phyloP scores from a whole-genome alignment of 2,888 invertebrate genomes.

The Ennomos fuscantarius region DNA sequence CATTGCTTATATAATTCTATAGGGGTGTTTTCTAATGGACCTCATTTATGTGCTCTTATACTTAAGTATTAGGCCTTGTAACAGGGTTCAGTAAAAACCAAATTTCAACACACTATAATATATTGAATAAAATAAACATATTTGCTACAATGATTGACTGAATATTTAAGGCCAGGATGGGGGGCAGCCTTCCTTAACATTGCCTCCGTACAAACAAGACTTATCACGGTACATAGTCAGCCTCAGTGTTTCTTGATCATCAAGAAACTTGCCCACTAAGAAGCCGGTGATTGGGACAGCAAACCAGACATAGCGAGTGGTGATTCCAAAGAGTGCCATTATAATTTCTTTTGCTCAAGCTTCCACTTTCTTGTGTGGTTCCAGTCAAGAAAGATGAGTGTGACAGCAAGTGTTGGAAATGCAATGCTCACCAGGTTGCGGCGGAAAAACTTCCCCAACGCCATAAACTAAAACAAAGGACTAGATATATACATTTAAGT shows the following conservation, averaged over 20 bases:
- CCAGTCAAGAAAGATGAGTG: slow-evolving; percentile 89
- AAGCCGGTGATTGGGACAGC: slow-evolving; percentile 85
- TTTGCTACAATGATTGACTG: slow-evolving; percentile 34
- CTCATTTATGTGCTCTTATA: too few species aligned
- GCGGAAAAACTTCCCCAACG: slow-evolving; percentile 77
- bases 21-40: too few species aligned
- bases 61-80: too few species aligned
- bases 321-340: slow-evolving; percentile 85
- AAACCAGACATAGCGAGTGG: slow-evolving; percentile 78
- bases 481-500: too few species aligned
- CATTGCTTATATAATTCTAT: too few species aligned
- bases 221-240: slow-evolving; percentile 91
- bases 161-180: slow-evolving; percentile 89
- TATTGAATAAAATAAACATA: slow-evolving; percentile 32
- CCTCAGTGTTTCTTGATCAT: slow-evolving; percentile 88
- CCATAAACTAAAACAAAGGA: slow-evolving; percentile 67
- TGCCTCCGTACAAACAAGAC: slow-evolving; percentile 90
- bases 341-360: slow-evolving; percentile 61
- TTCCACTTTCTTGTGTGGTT: slow-evolving; percentile 91
- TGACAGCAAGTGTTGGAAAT: slow-evolving; percentile 86
- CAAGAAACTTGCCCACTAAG: slow-evolving; percentile 87
- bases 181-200: slow-evolving; percentile 86
- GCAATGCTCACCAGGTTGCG: slow-evolving; percentile 88
- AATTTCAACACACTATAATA: slow-evolving; percentile 18
- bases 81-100: background rate